Conservation (phyloP, 2,113 vertebrate species). For the Cyphomyrus plagiostoma region DNA sequence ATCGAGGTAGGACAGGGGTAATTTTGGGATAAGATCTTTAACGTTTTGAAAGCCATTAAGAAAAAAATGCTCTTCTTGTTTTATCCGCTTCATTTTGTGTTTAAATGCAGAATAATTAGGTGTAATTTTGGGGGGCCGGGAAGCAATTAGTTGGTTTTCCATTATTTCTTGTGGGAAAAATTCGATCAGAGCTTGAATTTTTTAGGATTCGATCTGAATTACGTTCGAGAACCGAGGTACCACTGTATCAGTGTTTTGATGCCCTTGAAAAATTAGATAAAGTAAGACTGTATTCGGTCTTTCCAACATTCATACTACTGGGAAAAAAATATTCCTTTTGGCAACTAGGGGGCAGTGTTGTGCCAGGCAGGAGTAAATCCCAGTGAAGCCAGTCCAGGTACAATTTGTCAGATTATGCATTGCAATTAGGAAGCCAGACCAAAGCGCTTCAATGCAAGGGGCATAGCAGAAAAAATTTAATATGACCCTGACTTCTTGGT, state of each 20-base stretch:
- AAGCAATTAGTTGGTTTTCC: too few relatives aligned
- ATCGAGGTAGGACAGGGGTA: too few relatives aligned
- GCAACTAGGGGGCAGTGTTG: neutral
- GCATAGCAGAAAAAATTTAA: neutral
- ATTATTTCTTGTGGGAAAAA: too few relatives aligned
- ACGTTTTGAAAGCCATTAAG: too few relatives aligned
- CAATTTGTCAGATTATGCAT: neutral
- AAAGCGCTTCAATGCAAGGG: neutral
- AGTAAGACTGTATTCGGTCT: neutral
- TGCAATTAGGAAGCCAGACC: neutral
- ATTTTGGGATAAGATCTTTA: too few relatives aligned
- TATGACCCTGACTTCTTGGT: neutral
- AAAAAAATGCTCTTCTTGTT: too few relatives aligned
- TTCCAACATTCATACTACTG: neutral
- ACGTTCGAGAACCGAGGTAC: too few relatives aligned
- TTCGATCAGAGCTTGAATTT: too few relatives aligned
- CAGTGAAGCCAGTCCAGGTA: neutral
- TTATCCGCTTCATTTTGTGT: too few relatives aligned
- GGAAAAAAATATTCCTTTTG: neutral
- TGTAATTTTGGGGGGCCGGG: too few relatives aligned
- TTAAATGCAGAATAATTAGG: too few relatives aligned
- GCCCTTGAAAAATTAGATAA: neutral
- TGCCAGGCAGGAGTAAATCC: neutral
- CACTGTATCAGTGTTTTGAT: neutral
- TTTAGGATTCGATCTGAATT: neutral